These are phyloP conservation scores for Caenorhabditis uteleia DNA, from an alignment of 2,888 invertebrate species.

Conservation along the genomic window DNA sequence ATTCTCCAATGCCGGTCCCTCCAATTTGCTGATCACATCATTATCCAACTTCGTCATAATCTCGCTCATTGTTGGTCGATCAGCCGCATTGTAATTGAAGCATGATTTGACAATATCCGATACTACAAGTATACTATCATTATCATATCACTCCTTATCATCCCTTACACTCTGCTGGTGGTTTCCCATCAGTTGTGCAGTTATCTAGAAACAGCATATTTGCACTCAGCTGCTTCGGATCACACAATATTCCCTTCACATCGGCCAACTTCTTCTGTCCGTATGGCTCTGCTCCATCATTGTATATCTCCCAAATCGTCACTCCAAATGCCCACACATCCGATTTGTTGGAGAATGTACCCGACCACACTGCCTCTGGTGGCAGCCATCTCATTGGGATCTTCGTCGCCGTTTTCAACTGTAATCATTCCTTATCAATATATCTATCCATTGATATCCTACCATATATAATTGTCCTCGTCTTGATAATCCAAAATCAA, in stretches of 20 bases:
- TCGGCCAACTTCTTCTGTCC: constrained; percentile 1
- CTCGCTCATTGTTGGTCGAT: background rate
- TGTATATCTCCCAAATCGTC: constrained; percentile 23
- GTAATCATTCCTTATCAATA: constrained; percentile 1
- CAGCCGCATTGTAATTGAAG: background rate
- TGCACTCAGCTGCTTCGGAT: background rate
- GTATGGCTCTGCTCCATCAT: constrained; percentile 22
- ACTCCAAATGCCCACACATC: constrained; percentile 29
- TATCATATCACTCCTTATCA: too few relatives aligned
- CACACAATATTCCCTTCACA: background rate
- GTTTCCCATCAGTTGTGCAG: background rate
- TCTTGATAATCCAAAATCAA: constrained; percentile 25
- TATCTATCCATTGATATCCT: too few relatives aligned
- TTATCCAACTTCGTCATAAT: background rate
- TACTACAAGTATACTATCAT: too few relatives aligned
- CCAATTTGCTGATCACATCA: background rate
- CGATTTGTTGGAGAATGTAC: constrained; percentile 14
- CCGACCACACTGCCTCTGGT: constrained; percentile 6
- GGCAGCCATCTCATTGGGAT: constrained; percentile 26
- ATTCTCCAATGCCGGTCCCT: too few relatives aligned
- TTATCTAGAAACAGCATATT: background rate
- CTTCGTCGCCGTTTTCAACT: constrained; percentile 8
- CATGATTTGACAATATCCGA: background rate
- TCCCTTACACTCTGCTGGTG: background rate
- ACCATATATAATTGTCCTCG: constrained; percentile 7